phyloP scores from a whole-genome alignment of 2,888 invertebrate species.

The Cataglyphis rosenhaueri region DNA sequence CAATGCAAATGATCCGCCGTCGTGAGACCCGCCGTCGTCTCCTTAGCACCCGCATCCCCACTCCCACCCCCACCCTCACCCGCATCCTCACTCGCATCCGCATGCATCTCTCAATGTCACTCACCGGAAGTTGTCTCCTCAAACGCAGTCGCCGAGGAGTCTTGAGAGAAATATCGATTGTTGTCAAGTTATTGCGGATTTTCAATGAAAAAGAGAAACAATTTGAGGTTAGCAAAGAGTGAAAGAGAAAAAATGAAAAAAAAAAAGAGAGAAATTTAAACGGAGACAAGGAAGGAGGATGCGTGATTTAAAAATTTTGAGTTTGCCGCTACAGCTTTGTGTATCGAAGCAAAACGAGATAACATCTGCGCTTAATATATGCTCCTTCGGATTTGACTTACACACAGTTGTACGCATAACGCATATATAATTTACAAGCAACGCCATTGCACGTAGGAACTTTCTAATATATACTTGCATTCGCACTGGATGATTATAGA shows the following conservation, averaged over 20 bases:
- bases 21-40: conserved; percentile 58
- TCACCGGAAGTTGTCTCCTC: conserved; percentile 20
- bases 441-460: conserved; percentile 45
- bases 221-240: neutral
- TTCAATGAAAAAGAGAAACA: neutral
- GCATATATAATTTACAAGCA: conserved; percentile 49
- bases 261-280: neutral
- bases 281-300: neutral
- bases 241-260: neutral
- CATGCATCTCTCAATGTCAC: neutral
- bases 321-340: conserved; percentile 2
- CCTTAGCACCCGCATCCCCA: neutral
- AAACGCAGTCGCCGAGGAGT: neutral
- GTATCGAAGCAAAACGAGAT: conserved; percentile 13
- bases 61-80: neutral
- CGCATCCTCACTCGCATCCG: neutral
- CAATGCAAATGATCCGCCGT: conserved; percentile 69
- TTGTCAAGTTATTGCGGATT: neutral
- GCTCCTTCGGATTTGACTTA: neutral
- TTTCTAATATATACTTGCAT: conserved; percentile 61
- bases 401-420: neutral
- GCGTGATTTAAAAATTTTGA: neutral
- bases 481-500: conserved; percentile 35
- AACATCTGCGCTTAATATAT: conserved; percentile 2
- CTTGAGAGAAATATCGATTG: conserved; percentile 8